These are phyloP conservation scores for Ranitomeya variabilis DNA, from an alignment of 2,113 vertebrate genomes.

Conservation along the genomic window DNA sequence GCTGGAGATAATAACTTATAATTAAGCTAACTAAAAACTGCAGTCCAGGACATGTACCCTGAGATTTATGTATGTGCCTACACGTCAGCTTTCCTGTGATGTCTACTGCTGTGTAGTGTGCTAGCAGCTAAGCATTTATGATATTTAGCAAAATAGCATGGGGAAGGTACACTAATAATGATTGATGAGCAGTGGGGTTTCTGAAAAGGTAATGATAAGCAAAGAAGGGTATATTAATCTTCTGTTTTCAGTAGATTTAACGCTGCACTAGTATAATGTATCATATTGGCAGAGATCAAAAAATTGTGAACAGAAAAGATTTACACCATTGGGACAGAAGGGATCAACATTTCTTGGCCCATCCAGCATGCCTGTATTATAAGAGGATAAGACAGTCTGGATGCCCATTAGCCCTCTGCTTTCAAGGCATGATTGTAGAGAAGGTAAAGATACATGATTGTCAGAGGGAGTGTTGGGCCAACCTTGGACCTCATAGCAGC, in stretches of 20 bases:
- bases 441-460: not conserved
- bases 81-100: not conserved
- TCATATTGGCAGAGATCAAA: not conserved
- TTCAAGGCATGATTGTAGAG: not conserved
- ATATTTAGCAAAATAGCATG: not conserved
- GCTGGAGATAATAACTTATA: not conserved
- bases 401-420: not conserved
- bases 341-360: not conserved
- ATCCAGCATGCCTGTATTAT: not conserved
- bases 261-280: not conserved
- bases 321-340: not conserved
- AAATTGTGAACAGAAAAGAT: not conserved
- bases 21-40: not conserved
- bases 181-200: not conserved
- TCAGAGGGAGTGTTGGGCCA: not conserved
- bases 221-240: not conserved
- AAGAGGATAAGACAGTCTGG: not conserved
- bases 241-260: not conserved
- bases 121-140: not conserved
- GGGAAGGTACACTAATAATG: not conserved
- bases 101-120: not conserved
- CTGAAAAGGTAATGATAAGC: not conserved
- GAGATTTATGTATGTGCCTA: constrained; percentile 21
- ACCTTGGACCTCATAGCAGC: not conserved
- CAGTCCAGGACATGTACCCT: constrained; percentile 19